Base-by-base conservation (phyloP, 2,888 invertebrate genomes). In the Notocelia uddmanniana region DNA sequence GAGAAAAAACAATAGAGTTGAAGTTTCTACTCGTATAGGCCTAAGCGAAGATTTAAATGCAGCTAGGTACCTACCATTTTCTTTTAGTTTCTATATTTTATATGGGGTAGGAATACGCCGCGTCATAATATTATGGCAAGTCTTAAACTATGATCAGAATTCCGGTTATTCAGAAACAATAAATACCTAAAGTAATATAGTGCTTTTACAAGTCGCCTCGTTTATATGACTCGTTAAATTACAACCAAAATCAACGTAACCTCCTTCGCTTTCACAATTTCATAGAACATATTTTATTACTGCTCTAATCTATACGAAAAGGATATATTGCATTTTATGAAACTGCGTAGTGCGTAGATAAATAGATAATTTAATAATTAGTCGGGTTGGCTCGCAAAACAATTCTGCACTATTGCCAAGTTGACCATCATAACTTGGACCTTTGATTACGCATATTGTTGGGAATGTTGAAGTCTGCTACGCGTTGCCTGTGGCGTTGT, bases 201-300 rank as follows among this genome's bases (percentile, higher is more conserved):
- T 13, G 15, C n/a, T 45, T n/a, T n/a, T 45, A n/a, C 45, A 45
- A 45, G 6, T 45, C n/a, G 8, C 15, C 45, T n/a, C 45, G 45
- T n/a, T 45, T 45, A 13, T 45, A 50, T 11, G 3, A 13, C n/a
- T 55, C 54, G 26, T 26, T 55, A 15, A 26, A 34, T 63, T 19
- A 19, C 50, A 34, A 31, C 15, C 31, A 26, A 50, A 50, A 50
- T 31, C 34, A 50, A 15, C 19, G 31, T 34, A 26, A 19, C 26
- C n/a, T 41, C 34, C 18, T 31, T 15, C 19, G 31, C 50, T 52
- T 63, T 63, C 34, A 52, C 50, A 52, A 58, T 18, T 63, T 50
- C 18, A 31, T 21, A 21, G n/a, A n/a, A 55, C n/a, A 45, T 54
- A n/a, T 54, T 54, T 54, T 54, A 54, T 54, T 23, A 13, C 15